Evolutionary conservation across 1,140 invertebrate species (phyloP).

Genomic region (Anthonomus grandis): DNA sequence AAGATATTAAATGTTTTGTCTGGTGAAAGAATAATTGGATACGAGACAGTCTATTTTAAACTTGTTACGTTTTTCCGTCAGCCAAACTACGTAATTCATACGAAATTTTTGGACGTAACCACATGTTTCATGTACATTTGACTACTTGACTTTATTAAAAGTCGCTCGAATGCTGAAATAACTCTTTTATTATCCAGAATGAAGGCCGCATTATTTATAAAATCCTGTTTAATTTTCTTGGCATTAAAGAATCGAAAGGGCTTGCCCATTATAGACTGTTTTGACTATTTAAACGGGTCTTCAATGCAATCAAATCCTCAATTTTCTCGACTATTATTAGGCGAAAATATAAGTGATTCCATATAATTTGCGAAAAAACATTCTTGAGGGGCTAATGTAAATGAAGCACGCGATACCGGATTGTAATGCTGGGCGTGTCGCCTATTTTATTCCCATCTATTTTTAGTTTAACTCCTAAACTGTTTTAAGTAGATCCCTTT

Average conservation of each 20-base stretch:
- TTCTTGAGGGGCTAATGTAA: not conserved
- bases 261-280: not conserved
- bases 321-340: not conserved
- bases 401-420: conserved; percentile 1
- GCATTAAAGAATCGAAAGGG: not conserved
- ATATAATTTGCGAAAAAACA: not conserved
- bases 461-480: conserved; percentile 1
- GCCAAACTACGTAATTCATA: conserved; percentile 10
- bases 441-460: conserved; percentile 8
- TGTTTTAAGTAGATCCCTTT: too few species aligned
- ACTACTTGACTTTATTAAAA: conserved; percentile 6
- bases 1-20: conserved; percentile 19
- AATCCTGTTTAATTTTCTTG: not conserved
- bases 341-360: not conserved
- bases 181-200: not conserved
- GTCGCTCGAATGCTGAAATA: not conserved
- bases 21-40: conserved; percentile 15
- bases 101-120: conserved; percentile 17
- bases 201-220: not conserved
- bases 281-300: not conserved
- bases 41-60: conserved; percentile 22
- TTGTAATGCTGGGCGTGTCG: not conserved
- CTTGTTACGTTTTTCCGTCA: conserved; percentile 13
- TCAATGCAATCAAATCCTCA: not conserved
- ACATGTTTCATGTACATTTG: conserved; percentile 6